These are phyloP conservation scores for Formica exsecta DNA, from an alignment of 1,140 invertebrate species.

Conservation along the genomic window DNA sequence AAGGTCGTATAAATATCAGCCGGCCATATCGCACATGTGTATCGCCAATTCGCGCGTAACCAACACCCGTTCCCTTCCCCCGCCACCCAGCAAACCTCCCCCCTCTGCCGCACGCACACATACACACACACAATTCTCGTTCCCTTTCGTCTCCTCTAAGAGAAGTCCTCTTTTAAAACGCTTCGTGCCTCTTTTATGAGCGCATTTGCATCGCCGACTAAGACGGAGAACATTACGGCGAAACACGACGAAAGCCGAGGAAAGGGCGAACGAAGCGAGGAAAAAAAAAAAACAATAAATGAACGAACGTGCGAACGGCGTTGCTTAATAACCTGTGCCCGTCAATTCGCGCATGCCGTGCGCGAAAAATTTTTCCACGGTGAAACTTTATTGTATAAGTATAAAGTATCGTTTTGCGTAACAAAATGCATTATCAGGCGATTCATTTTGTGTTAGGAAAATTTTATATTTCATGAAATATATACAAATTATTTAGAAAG, in stretches of 20 bases:
- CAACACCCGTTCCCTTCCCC: constrained; percentile 36
- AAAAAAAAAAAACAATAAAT: constrained; percentile 52
- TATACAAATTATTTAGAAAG: background rate
- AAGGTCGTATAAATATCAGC: constrained; percentile 78
- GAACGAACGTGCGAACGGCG: constrained; percentile 80
- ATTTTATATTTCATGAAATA: background rate
- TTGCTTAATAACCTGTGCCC: constrained; percentile 83
- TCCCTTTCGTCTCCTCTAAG: constrained; percentile 62
- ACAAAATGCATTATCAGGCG: constrained; percentile 33
- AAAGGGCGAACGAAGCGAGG: constrained; percentile 51
- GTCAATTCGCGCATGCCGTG: constrained; percentile 62
- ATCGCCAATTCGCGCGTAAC: constrained; percentile 75
- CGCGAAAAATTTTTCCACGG: constrained; percentile 33
- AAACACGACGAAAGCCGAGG: constrained; percentile 53
- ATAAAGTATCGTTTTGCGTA: background rate
- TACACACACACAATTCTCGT: constrained; percentile 53
- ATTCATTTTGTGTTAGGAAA: background rate
- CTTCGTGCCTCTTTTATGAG: constrained; percentile 77
- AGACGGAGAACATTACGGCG: constrained; percentile 54
- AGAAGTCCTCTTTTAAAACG: constrained; percentile 58
- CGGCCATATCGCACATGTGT: constrained; percentile 63
- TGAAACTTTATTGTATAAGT: constrained; percentile 44
- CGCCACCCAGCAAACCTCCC: constrained; percentile 24
- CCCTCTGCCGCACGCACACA: constrained; percentile 36
- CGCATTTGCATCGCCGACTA: constrained; percentile 77